Evolutionary conservation across 2,113 vertebrate genomes (phyloP).

Genomic region (Pleuronectes platessa): DNA sequence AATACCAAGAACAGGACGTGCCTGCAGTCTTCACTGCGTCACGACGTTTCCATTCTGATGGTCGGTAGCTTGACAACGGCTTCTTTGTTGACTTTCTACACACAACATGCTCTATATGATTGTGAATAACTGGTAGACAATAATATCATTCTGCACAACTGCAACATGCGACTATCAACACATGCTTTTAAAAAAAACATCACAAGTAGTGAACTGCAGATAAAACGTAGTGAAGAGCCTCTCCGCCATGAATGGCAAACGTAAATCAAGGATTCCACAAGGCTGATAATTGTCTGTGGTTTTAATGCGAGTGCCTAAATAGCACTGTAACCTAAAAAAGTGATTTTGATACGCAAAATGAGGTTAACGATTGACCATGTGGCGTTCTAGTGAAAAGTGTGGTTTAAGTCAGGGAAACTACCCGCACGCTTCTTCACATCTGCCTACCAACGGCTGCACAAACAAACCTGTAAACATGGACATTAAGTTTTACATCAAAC

Average conservation of each 20-base stretch:
- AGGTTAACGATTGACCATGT: slow-evolving; percentile 60
- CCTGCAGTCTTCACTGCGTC: slow-evolving; percentile 55
- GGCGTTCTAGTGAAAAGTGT: slow-evolving; percentile 60
- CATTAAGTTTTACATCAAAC: slow-evolving; percentile 10
- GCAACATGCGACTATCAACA: neutral
- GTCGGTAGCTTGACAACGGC: slow-evolving; percentile 60
- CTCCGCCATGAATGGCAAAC: neutral
- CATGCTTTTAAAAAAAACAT: neutral
- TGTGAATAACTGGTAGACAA: neutral
- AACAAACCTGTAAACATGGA: slow-evolving; percentile 45
- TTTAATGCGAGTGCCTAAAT: neutral
- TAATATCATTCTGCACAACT: neutral
- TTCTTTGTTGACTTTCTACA: slow-evolving; percentile 58
- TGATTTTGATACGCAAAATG: slow-evolving; percentile 34
- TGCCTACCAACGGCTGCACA: slow-evolving; percentile 21
- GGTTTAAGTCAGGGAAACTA: slow-evolving; percentile 62
- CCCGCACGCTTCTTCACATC: neutral
- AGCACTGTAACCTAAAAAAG: slow-evolving; percentile 31
- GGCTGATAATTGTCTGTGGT: slow-evolving; percentile 13
- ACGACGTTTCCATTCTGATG: slow-evolving; percentile 68
- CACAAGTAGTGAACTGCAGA: neutral
- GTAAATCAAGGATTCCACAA: neutral
- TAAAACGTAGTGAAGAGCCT: neutral
- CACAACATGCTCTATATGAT: slow-evolving; percentile 19
- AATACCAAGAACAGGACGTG: slow-evolving; percentile 82